Conservation (phyloP, 2,113 vertebrate genomes). For the Oncorhynchus keta region DNA sequence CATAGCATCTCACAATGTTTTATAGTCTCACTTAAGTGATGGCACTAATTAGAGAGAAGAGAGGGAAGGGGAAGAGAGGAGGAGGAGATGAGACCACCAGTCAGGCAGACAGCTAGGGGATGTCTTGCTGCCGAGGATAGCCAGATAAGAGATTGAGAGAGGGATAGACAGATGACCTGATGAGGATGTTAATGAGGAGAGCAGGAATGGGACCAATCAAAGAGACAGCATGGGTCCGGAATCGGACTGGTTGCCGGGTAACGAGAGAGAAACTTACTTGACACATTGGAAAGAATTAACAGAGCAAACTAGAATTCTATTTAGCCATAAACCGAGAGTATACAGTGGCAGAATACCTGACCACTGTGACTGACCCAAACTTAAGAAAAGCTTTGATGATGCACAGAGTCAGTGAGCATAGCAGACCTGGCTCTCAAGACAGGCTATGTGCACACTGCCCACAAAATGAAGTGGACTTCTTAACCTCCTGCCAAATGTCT, state of each 20-base stretch:
- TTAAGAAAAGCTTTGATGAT: too few relatives aligned
- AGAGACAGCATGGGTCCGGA: constrained; percentile 40
- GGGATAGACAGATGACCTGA: constrained; percentile 38
- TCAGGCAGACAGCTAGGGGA: constrained; percentile 13
- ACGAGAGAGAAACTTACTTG: background rate
- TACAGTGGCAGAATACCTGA: too few relatives aligned
- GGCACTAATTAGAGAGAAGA: constrained; percentile 51
- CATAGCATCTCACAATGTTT: constrained; percentile 42
- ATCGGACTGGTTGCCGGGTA: background rate
- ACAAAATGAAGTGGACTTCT: too few relatives aligned
- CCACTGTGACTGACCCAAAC: too few relatives aligned
- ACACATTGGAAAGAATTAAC: too few relatives aligned
- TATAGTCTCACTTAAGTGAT: constrained; percentile 44
- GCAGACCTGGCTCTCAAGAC: too few relatives aligned
- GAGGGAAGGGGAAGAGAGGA: background rate
- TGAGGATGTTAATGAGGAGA: constrained; percentile 36
- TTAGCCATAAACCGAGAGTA: too few relatives aligned
- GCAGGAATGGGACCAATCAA: constrained; percentile 41
- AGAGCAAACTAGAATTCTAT: too few relatives aligned
- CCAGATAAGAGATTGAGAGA: constrained; percentile 9
- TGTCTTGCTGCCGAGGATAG: constrained; percentile 9
- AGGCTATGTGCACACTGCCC: too few relatives aligned
- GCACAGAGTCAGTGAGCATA: too few relatives aligned
- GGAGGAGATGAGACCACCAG: constrained; percentile 8
- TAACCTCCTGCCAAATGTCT: too few relatives aligned